These are phyloP conservation scores for Drosophila obscura DNA, from an alignment of 1,140 invertebrate genomes.

Conservation along the genomic window DNA sequence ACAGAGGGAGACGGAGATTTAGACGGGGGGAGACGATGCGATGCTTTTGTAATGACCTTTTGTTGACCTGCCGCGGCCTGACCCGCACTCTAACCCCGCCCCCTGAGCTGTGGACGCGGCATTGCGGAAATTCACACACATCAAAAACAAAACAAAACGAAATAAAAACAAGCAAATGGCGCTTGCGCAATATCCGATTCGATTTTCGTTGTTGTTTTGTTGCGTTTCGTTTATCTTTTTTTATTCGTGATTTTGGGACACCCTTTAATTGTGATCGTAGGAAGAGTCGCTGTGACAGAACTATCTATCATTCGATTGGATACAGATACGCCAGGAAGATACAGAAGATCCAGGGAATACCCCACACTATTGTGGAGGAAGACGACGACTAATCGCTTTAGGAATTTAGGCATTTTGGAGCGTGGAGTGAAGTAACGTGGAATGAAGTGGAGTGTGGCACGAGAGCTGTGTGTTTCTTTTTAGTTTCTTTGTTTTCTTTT, in stretches of 20 bases:
- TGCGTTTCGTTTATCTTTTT: conserved; percentile 2
- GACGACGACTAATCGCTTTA: too few relatives aligned
- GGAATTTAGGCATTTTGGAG: too few relatives aligned
- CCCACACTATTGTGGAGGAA: too few relatives aligned
- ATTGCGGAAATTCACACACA: conserved; percentile 65
- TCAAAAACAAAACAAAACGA: conserved; percentile 31
- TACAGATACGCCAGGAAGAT: too few relatives aligned
- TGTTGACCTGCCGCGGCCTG: conserved; percentile 37
- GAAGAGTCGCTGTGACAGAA: too few relatives aligned
- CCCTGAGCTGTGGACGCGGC: conserved; percentile 7
- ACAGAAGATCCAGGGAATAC: too few relatives aligned
- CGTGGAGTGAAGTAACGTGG: too few relatives aligned
- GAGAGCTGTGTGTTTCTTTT: background rate
- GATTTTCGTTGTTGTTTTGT: conserved; percentile 31
- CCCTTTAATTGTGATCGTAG: too few relatives aligned
- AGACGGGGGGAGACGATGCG: too few relatives aligned
- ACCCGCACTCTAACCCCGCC: background rate
- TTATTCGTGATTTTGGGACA: too few relatives aligned
- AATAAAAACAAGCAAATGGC: conserved; percentile 17
- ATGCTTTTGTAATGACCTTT: conserved; percentile 61
- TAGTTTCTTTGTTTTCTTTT: background rate
- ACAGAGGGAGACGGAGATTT: too few relatives aligned
- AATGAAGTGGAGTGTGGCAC: conserved; percentile 5
- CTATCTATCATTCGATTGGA: too few relatives aligned
- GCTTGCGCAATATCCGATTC: conserved; percentile 74